Base-by-base conservation (phyloP, 2,888 invertebrate genomes). In the Carpatolechia fugitivella region DNA sequence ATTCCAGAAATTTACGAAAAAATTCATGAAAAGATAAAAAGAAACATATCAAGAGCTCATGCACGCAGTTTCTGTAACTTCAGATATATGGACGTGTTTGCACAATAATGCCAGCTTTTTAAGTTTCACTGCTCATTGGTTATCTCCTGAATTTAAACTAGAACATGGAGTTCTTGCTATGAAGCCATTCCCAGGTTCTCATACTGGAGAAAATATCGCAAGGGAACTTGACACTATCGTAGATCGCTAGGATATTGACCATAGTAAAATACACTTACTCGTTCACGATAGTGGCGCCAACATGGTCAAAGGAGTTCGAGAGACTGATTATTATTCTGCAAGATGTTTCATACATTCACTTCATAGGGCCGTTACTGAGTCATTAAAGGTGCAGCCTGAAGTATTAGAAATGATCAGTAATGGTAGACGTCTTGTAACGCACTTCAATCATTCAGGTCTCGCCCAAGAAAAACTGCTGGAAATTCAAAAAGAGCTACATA, bases 381-480 rank as follows among this genome's bases (percentile, higher is more conserved):
- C 69, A 14, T 20, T 77, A 0, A 68, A 70, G 50, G 35, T 29
- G 44, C 70, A 74, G 30, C 11, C 65, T 41, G 68, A 68, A 44
- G 31, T 71, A 62, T 0, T 36, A 57, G 51, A 61, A 5, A 65
- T 65, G 63, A 20, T 72, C 5, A 55, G 62, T 66, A 48, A 63
- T 56, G 61, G 49, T 0, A 69, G 73, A 57, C 63, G 69, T 3
- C 44, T 75, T n/a, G 72, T 72, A 20, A 68, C 66, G 1, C 72
- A 74, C 57, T 74, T 70, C 46, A 68, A 65, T 55, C 65, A 69
- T 50, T 68, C 65, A 8, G 68, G 66, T 41, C 20, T n/a, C n/a
- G n/a, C n/a, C n/a, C n/a, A 66, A 46, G 18, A 65, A 51, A 67
- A 66, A 63, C 52, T 65, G 1, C 36, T 14, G 7, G 20, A 52